Conservation (phyloP, 2,888 invertebrate species). For the Congeria kusceri region DNA sequence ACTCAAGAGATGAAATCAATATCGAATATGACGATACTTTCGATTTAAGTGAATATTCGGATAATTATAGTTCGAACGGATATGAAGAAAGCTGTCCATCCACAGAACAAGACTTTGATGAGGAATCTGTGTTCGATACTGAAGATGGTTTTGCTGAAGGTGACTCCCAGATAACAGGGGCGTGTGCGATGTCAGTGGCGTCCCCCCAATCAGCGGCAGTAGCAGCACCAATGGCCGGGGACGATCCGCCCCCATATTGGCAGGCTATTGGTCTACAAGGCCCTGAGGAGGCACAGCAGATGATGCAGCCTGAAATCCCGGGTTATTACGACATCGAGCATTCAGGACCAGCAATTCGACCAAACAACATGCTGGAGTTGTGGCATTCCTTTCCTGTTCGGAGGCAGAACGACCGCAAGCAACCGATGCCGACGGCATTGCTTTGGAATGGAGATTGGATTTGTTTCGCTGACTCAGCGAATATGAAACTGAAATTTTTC, state of each 20-base stretch:
- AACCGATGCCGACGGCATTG: conserved; percentile 33
- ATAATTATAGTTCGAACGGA: neutral
- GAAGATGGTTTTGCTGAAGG: neutral
- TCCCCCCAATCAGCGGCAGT: conserved; percentile 35
- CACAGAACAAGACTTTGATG: neutral
- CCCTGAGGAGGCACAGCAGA: conserved; percentile 11
- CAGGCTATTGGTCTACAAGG: conserved; percentile 55
- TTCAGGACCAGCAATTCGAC: conserved; percentile 7
- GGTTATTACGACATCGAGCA: conserved; percentile 20
- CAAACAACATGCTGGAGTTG: conserved; percentile 32
- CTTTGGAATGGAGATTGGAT: conserved; percentile 47
- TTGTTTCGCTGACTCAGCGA: conserved; percentile 49
- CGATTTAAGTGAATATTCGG: conserved; percentile 7
- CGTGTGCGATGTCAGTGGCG: conserved; percentile 1
- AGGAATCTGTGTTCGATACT: neutral
- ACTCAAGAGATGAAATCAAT: neutral
- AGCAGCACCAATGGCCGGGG: conserved; percentile 36
- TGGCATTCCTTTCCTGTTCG: conserved; percentile 56
- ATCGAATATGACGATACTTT: conserved; percentile 1
- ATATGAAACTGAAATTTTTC: conserved; percentile 54
- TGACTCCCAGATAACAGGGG: neutral
- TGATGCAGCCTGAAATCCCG: conserved; percentile 8
- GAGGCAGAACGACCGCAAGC: conserved; percentile 38
- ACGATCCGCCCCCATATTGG: conserved; percentile 64
- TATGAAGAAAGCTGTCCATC: neutral